Conservation (phyloP, 2,888 invertebrate genomes). For the Spodoptera picta region DNA sequence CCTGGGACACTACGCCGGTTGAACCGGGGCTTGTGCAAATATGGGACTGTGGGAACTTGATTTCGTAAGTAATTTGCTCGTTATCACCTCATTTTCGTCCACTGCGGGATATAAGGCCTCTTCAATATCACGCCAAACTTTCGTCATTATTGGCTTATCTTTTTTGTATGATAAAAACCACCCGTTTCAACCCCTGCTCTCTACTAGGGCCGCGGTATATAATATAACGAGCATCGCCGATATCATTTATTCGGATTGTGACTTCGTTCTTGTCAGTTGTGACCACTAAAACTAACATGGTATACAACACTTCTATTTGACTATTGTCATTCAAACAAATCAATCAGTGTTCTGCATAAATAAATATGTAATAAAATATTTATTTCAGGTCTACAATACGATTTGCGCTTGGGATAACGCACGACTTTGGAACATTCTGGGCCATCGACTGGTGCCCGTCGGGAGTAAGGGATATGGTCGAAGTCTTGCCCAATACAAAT, state of each 20-base stretch:
- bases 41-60: constrained; percentile 89
- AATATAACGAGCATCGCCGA: no score
- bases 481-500: constrained; percentile 5
- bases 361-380: constrained; percentile 5
- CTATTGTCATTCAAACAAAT: no score
- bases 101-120: no score
- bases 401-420: constrained; percentile 89
- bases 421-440: constrained; percentile 91
- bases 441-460: constrained; percentile 93
- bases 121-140: no score
- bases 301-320: no score
- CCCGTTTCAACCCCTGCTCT: no score
- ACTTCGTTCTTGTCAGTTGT: no score
- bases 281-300: no score
- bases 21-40: constrained; percentile 91
- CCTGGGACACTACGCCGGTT: constrained; percentile 69
- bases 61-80: constrained; percentile 64
- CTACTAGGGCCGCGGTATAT: no score
- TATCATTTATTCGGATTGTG: no score
- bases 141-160: no score
- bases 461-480: constrained; percentile 87
- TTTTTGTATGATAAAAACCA: no score
- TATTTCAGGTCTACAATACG: constrained; percentile 65
- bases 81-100: background rate
- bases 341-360: background rate